A percentile compares a stretch with the other conserved stretches of the same genome.
These are phyloP conservation scores for Euspilapteryx auroguttella DNA, from an alignment of 2,888 invertebrate genomes.

Conservation along the genomic window DNA sequence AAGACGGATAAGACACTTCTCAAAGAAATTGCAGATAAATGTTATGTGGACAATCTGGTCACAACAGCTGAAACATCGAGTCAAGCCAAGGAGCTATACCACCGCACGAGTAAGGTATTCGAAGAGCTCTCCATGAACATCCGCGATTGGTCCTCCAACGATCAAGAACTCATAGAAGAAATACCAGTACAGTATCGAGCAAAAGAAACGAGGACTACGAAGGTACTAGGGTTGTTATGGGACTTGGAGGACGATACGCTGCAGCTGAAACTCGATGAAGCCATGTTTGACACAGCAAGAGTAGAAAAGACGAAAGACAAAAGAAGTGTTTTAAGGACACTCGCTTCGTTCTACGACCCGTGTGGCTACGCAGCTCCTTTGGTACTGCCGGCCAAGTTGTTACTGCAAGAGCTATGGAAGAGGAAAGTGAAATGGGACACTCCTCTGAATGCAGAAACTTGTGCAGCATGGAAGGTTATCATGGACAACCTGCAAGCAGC, in stretches of 20 bases:
- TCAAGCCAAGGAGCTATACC: no score
- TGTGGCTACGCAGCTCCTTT: constrained; percentile 4
- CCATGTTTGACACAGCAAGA: not conserved
- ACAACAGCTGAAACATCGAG: no score
- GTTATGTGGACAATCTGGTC: constrained; percentile 2
- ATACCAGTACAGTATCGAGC: constrained; percentile 1
- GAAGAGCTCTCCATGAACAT: no score
- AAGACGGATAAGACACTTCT: not conserved
- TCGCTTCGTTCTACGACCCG: constrained; percentile 6
- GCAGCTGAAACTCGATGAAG: constrained; percentile 3
- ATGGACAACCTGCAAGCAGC: not conserved
- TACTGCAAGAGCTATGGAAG: constrained; percentile 6
- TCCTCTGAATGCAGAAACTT: not conserved
- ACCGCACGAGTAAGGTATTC: no score
- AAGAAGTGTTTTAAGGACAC: constrained; percentile 3
- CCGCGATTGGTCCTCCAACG: constrained; percentile 3
- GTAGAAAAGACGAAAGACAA: constrained; percentile 2
- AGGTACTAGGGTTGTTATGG: constrained; percentile 3
- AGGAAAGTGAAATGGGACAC: constrained; percentile 6
- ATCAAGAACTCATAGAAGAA: not conserved
- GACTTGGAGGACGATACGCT: constrained; percentile 4
- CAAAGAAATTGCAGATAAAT: constrained; percentile 1
- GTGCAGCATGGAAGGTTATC: not conserved
- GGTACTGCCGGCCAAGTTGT: constrained; percentile 5
- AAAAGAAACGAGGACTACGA: no score